Evolutionary conservation across 2,113 vertebrate species (phyloP).

Genomic region (Chaenogobius annularis): DNA sequence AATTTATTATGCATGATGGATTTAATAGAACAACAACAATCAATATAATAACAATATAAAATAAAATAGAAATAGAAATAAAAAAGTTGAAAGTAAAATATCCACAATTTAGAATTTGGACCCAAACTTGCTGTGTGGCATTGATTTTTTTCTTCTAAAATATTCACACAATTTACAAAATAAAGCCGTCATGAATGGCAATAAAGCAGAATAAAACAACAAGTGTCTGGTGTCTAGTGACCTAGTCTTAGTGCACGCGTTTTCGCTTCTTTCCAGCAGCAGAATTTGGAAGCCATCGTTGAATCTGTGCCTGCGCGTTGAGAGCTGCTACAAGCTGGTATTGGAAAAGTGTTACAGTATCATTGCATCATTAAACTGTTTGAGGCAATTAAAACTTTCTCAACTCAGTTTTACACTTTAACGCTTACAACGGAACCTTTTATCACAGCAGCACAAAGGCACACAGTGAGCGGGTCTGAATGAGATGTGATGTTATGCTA

Average conservation of each 20-base stretch:
- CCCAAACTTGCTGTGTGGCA: not conserved
- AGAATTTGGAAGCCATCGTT: not conserved
- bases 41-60: no score
- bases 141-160: not conserved
- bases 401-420: not conserved
- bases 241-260: not conserved
- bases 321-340: not conserved
- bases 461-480: not conserved
- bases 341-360: not conserved
- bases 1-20: no score
- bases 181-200: not conserved
- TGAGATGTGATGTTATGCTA: not conserved
- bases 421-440: not conserved
- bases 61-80: no score
- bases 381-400: slow-evolving; percentile 12
- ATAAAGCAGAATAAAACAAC: not conserved
- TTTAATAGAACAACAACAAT: no score
- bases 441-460: not conserved
- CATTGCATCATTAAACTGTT: slow-evolving; percentile 9
- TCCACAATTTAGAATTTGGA: not conserved
- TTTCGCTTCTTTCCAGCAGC: not conserved
- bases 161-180: not conserved
- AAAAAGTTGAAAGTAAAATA: not conserved
- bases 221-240: not conserved
- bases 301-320: not conserved